Base-by-base conservation (phyloP, 2,888 invertebrate species). In the Platypus cylindrus region DNA sequence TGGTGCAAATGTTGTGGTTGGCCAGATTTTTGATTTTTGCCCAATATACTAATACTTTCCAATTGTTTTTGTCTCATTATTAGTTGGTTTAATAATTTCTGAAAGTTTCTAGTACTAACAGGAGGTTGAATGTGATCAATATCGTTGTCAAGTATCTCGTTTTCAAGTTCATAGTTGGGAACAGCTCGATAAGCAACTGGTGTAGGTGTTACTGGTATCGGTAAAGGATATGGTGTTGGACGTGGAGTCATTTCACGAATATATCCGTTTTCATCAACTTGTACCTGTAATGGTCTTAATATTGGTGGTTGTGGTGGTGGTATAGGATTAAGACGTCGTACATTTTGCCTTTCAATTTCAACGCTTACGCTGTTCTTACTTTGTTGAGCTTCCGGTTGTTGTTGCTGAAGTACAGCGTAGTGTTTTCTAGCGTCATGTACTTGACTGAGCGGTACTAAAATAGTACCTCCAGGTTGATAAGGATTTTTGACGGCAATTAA, bases 91-190 rank as follows among this genome's bases (percentile, higher is more conserved):
- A 81, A 60, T 24, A 81, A 58, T 30, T 73, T 65, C 50, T 78
- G 76, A 40, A 80, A 72, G 52, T 81, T 80, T 48, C 72, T 68
- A 2, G 78, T 74, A 50, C 78, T 79, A 2, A 80, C 71, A 5
- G 80, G 80, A 7, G 78, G 71, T 30, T 73, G 67, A 27, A 77
- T 76, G 2, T 69, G 65, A 37, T 71, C 69, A 56, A 70, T 65
- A 40, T 70, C 70, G 15, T 67, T 66, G 14, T 27, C 13, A 7
- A 26, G 17, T 12, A 50, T 48, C 15, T 47, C 42, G 9, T 47
- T 40, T 5, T 33, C 30, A 27, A 46, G 48, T 37, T 40, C 48
- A 24, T 46, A 47, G 17, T 32, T 24, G 5, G 47, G 47, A 3
- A 34, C 13, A 1, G 26, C 9, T 7, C 51, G 47, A 25, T 52